A percentile compares a stretch with the other conserved stretches of the same genome.
Conservation (phyloP, 2,797 vertebrate species). For the Novumbra hubbsi region DNA sequence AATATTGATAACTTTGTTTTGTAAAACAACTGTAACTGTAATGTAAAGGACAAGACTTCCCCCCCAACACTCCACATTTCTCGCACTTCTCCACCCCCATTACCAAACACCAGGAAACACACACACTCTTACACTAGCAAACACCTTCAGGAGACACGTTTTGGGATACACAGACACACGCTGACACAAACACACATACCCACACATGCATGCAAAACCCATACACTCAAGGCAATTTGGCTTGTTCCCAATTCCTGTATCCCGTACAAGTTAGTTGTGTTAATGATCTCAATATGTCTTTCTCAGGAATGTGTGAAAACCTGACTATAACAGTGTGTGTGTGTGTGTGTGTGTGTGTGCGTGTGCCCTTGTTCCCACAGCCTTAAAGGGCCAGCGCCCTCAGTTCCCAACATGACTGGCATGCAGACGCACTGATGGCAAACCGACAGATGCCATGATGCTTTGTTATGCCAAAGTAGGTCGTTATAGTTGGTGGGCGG, state of each 20-base stretch:
- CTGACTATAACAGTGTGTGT: conserved; percentile 47
- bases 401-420: conserved; percentile 59
- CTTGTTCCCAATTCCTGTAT: conserved; percentile 62
- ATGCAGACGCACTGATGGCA: conserved; percentile 59
- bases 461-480: conserved; percentile 21
- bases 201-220: conserved; percentile 35
- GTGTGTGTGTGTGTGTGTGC: conserved; percentile 56
- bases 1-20: too few species aligned
- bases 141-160: conserved; percentile 6
- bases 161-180: conserved; percentile 2
- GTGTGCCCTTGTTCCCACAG: conserved; percentile 75
- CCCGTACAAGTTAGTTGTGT: conserved; percentile 72
- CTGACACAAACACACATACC: conserved; percentile 26
- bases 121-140: conserved; percentile 1
- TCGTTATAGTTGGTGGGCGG: conserved; percentile 35
- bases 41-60: too few species aligned
- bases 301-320: conserved; percentile 77
- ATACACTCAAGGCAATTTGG: conserved; percentile 66
- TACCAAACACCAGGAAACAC: conserved; percentile 28
- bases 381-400: conserved; percentile 63
- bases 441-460: conserved; percentile 53
- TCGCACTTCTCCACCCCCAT: conserved; percentile 38
- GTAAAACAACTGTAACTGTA: too few species aligned
- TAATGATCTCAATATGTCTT: conserved; percentile 80
- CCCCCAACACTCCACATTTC: too few species aligned